These are phyloP conservation scores for Kradibia gibbosae DNA, from an alignment of 1,140 invertebrate species.

Conservation along the genomic window DNA sequence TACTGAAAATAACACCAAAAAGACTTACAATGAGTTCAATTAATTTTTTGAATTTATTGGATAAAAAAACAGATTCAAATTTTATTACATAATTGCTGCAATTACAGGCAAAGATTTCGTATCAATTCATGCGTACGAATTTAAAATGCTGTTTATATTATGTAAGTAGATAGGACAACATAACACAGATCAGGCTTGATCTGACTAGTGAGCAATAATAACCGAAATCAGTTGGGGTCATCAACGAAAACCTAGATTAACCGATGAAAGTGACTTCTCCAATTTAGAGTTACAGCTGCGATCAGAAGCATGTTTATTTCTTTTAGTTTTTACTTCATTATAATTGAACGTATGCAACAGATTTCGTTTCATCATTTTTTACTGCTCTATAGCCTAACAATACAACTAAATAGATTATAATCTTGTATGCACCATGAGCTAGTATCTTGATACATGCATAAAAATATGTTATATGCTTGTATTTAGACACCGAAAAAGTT, in stretches of 20 bases:
- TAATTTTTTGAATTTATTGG: background rate
- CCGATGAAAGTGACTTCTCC: conserved; percentile 2
- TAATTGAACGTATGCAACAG: background rate
- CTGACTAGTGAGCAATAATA: conserved; percentile 21
- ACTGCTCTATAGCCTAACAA: conserved; percentile 6
- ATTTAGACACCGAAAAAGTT: background rate
- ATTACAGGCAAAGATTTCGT: background rate
- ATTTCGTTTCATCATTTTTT: background rate
- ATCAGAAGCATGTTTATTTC: background rate
- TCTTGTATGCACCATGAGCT: background rate
- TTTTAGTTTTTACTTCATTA: background rate
- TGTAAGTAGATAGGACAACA: conserved; percentile 5
- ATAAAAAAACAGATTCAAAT: background rate
- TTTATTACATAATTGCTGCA: conserved; percentile 13
- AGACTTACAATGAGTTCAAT: background rate
- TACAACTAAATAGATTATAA: background rate
- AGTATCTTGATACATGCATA: background rate
- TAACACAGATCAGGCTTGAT: conserved; percentile 22
- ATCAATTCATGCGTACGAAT: background rate
- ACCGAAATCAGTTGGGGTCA: conserved; percentile 17
- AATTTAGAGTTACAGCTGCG: background rate
- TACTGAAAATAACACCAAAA: background rate
- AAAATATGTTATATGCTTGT: background rate
- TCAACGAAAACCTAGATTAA: background rate
- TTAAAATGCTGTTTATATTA: background rate